phyloP scores from a whole-genome alignment of 2,888 invertebrate genomes.

The Tachina lurida region DNA sequence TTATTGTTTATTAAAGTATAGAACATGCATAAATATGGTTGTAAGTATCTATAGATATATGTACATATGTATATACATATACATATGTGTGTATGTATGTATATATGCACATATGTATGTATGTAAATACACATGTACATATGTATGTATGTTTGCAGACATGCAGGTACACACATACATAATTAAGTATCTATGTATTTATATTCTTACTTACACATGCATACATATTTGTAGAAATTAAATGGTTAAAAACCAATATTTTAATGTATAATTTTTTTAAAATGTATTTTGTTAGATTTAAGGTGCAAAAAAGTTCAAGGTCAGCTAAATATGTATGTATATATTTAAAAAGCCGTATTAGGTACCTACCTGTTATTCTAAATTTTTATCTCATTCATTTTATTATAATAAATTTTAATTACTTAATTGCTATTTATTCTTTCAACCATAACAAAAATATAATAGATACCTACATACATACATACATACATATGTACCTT shows the following conservation, averaged over 20 bases:
- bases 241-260: constrained; percentile 18
- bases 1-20: constrained; percentile 14
- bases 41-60: neutral
- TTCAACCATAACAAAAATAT: neutral
- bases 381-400: neutral
- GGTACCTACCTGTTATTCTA: neutral
- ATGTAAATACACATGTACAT: neutral
- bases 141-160: neutral
- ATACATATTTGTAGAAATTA: constrained; percentile 14
- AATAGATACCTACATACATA: neutral
- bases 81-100: neutral
- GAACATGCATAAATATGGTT: neutral
- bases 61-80: neutral
- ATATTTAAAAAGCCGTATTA: constrained; percentile 13
- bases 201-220: neutral
- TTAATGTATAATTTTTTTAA: neutral
- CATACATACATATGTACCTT: neutral
- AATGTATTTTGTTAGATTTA: constrained; percentile 29
- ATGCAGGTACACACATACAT: neutral
- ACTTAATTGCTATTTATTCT: neutral
- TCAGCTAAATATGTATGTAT: constrained; percentile 49
- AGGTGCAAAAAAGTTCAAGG: constrained; percentile 66
- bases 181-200: neutral
- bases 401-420: constrained; percentile 1
- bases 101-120: neutral